Base-by-base conservation (phyloP, 35 echinoderm and acorn worm species). In the Amphiura filiformis region DNA sequence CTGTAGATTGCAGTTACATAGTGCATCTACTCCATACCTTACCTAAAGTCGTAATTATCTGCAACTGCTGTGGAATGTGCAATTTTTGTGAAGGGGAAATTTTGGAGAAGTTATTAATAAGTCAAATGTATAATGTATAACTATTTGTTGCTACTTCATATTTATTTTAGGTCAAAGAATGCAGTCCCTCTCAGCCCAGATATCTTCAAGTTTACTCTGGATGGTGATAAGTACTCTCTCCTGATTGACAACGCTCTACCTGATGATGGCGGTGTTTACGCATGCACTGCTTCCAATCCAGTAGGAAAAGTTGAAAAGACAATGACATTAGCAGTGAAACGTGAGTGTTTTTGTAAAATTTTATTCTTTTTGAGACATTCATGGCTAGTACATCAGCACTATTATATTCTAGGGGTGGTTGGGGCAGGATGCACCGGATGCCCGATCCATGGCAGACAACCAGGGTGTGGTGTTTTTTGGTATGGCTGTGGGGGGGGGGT, bases 181-280 rank as follows among this genome's bases (percentile, higher is more conserved):
- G 96, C 93, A 36, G 84, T 86, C 11, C 76, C 49, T 3, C 78
- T 99, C 1, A 80, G 87, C 44, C 87, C 82, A 17, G 93, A 91
- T 41, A 64, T 85, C n/a, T 99, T 88, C 56, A 76, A 65, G 1
- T 82, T 90, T 28, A 78, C 90, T 41, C 86, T 87, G 49, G 90
- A 92, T 37, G 87, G 90, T 3, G 87, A 90, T 38, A 89, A 36
- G 0, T 84, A 92, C 81, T 88, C 90, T 32, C 76, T 99, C 26
- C 87, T 90, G 35, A 84, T 99, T 31, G 87, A 86, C 64, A 88
- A 99, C 22, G 87, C 84, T 1, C 75, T 80, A 26, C 78, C 76
- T 5, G 93, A 92, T 36, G 96, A 99, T 82, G 90, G 91, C 44
- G 93, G 96, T 9, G 89, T 91, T 20, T 92, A 89, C 44, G 77